These are phyloP conservation scores for Aphidius colemani DNA, from an alignment of 2,888 invertebrate species.

Conservation along the genomic window DNA sequence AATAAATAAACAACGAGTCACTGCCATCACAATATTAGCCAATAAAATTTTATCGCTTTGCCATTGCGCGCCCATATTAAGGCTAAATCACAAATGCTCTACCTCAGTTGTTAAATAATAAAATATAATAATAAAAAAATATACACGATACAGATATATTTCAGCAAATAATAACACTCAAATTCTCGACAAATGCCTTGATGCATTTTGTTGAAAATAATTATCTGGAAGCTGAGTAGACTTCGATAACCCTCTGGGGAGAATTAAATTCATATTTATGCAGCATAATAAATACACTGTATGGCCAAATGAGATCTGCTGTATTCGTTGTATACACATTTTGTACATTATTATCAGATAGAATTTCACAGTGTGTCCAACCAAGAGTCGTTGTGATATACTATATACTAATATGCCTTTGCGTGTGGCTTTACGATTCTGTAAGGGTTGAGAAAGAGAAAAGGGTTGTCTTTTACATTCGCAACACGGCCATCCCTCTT, in stretches of 20 bases:
- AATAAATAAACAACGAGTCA: constrained; percentile 16
- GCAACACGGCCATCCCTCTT: constrained; percentile 19
- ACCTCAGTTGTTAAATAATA: constrained; percentile 17
- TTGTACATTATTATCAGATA: constrained; percentile 12
- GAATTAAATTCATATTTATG: constrained; percentile 16
- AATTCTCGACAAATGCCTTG: background rate
- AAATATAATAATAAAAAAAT: constrained; percentile 1
- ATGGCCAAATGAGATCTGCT: background rate
- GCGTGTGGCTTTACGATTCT: constrained; percentile 20
- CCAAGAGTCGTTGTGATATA: background rate
- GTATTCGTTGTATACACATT: constrained; percentile 8
- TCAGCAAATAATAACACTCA: background rate
- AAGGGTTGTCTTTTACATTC: constrained; percentile 17
- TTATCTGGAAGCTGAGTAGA: no score
- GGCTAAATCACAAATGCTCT: constrained; percentile 37
- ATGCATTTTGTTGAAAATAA: no score
- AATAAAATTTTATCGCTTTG: constrained; percentile 48
- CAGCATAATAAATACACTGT: background rate
- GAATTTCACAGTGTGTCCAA: constrained; percentile 19
- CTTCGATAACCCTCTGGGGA: no score
- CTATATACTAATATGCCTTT: background rate
- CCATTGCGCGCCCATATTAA: constrained; percentile 27
- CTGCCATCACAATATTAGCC: constrained; percentile 43
- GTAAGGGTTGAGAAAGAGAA: constrained; percentile 11
- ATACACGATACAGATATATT: background rate